phyloP scores from a whole-genome alignment of 35 echinoderm and acorn worm genomes.

The Ophioderma brevispina region DNA sequence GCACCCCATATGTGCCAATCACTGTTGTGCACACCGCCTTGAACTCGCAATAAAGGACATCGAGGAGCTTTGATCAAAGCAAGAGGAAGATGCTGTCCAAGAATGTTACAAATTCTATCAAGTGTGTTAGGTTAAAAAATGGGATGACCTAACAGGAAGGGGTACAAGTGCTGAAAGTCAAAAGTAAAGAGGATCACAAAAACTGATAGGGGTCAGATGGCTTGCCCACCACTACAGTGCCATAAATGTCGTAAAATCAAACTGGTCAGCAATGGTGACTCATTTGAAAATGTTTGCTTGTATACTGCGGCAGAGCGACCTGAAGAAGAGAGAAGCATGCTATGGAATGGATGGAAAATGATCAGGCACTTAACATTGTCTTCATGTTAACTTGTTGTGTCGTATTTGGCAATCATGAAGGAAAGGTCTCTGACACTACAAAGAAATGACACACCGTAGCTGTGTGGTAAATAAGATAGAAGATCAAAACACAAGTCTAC shows the following conservation, averaged over 20 bases:
- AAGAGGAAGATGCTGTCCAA: not conserved
- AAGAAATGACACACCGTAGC: constrained; percentile 13
- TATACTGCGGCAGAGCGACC: not conserved
- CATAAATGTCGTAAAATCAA: not conserved
- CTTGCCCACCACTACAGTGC: constrained; percentile 12
- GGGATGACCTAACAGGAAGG: constrained; percentile 10
- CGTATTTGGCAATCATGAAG: constrained; percentile 1
- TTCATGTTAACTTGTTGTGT: constrained; percentile 16
- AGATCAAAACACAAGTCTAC: not conserved
- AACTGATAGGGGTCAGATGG: constrained; percentile 11
- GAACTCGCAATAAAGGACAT: not conserved
- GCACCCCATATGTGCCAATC: constrained; percentile 24
- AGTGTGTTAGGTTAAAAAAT: not conserved
- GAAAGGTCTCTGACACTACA: not conserved
- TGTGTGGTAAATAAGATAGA: not conserved
- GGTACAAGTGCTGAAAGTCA: not conserved
- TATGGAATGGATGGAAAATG: not conserved
- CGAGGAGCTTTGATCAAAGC: not conserved
- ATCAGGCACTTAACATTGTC: not conserved
- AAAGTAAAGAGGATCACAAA: not conserved
- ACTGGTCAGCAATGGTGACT: constrained; percentile 8
- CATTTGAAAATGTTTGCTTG: not conserved
- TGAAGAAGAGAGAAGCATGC: constrained; percentile 11
- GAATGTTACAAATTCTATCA: constrained; percentile 8
- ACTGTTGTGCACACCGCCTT: constrained; percentile 28